phyloP scores from a whole-genome alignment of 2,888 invertebrate species.

The Oasisia sp. region DNA sequence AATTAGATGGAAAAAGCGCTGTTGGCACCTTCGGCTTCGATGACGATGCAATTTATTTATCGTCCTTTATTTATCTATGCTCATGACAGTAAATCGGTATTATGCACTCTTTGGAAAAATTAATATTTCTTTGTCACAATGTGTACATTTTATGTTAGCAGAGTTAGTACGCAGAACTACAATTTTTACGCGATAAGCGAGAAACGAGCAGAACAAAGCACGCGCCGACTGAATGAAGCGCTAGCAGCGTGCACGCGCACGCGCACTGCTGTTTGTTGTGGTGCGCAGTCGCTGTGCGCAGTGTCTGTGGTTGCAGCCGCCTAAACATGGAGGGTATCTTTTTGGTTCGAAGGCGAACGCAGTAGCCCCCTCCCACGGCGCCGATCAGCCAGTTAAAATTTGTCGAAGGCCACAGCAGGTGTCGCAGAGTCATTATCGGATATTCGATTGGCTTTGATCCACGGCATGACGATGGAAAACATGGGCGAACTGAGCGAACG shows the following conservation, averaged over 20 bases:
- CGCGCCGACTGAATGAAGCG: not conserved
- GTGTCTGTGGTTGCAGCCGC: constrained; percentile 61
- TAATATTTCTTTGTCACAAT: not conserved
- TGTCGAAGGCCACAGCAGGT: constrained; percentile 61
- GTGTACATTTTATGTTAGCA: not conserved
- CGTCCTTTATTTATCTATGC: not conserved
- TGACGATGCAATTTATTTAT: not conserved
- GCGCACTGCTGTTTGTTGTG: constrained; percentile 35
- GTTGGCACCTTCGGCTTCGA: not conserved
- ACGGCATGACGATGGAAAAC: constrained; percentile 67
- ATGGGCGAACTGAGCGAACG: constrained; percentile 64
- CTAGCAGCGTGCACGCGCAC: constrained; percentile 22
- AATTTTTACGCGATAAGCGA: not conserved
- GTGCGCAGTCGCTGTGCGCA: constrained; percentile 52
- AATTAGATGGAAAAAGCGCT: not conserved
- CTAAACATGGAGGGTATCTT: constrained; percentile 60
- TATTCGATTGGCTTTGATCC: constrained; percentile 62
- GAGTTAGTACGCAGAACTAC: not conserved
- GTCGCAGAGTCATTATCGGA: constrained; percentile 62
- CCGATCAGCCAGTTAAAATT: constrained; percentile 40
- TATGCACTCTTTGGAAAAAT: not conserved
- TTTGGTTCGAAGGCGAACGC: constrained; percentile 17
- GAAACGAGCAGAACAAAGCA: constrained; percentile 2
- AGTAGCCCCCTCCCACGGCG: constrained; percentile 21
- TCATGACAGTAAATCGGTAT: not conserved